These are phyloP conservation scores for Chalcosyrphus nemorum DNA, from an alignment of 2,888 invertebrate species.

Conservation along the genomic window DNA sequence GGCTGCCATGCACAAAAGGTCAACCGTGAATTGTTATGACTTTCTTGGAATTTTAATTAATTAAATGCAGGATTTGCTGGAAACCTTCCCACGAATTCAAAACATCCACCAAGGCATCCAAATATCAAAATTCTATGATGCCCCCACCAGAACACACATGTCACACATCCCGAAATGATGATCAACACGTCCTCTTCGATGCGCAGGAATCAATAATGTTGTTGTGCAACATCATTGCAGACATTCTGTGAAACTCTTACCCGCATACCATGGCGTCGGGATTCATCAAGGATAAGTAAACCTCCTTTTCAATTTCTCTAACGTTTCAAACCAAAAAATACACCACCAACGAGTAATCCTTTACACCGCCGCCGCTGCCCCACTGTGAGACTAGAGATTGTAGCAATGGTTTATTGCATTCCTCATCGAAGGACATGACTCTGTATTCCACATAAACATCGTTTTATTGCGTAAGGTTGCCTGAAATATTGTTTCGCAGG, in stretches of 20 bases:
- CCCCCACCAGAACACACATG: neutral
- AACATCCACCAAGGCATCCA: neutral
- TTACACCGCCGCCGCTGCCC: neutral
- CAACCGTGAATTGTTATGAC: too few relatives aligned
- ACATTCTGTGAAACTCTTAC: conserved; percentile 29
- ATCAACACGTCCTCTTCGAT: conserved; percentile 35
- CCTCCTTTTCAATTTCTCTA: neutral
- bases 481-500: conserved; percentile 20
- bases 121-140: too few relatives aligned
- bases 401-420: conserved; percentile 45
- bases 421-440: conserved; percentile 22
- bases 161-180: conserved; percentile 2
- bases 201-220: conserved; percentile 36
- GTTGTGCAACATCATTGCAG: conserved; percentile 25
- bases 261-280: neutral
- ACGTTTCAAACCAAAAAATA: conserved; percentile 8
- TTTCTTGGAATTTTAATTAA: too few relatives aligned
- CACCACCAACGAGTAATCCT: neutral
- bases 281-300: neutral
- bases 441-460: neutral
- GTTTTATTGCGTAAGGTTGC: conserved; percentile 4
- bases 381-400: neutral
- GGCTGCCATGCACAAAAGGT: too few relatives aligned
- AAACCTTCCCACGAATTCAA: neutral
- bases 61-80: too few relatives aligned